phyloP scores from a whole-genome alignment of 2,113 vertebrate genomes.

The zebrafish (Danio rerio) region GRCz12tu NC_133183.1:22594001-22594500 shows the following conservation, averaged over 20 bases:
- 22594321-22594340: not conserved
- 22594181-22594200: no score
- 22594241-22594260: not conserved
- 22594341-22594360: not conserved
- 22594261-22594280: not conserved
- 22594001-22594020: no score
- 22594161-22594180: no score
- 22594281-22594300: not conserved
- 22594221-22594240: not conserved
- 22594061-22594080: no score
- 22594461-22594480: not conserved
- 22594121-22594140: no score
- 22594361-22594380: not conserved
- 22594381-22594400: slow-evolving; percentile 23
- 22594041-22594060: no score
- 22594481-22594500: slow-evolving; percentile 49
- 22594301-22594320: not conserved
- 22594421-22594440: slow-evolving; percentile 3
- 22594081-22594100: no score
- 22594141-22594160: no score
- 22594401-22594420: slow-evolving; percentile 35
- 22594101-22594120: no score
- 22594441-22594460: slow-evolving; percentile 56
- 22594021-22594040: no score
- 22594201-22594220: no score